A percentile compares a stretch with the other conserved stretches of the same genome.
These are phyloP conservation scores for Entomyzon cyanotis DNA, from an alignment of 2,113 vertebrate species.

Conservation along the genomic window DNA sequence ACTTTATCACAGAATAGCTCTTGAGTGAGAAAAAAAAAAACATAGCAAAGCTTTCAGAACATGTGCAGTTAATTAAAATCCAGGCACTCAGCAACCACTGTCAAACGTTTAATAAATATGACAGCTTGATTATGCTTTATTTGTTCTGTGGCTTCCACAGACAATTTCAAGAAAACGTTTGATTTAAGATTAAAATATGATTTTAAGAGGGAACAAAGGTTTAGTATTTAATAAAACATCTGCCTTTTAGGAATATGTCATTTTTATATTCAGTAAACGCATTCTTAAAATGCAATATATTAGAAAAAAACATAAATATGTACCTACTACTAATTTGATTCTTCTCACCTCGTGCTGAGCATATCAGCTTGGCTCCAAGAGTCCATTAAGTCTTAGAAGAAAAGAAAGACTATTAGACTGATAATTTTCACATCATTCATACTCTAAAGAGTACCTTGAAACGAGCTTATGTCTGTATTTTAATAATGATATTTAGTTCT, in stretches of 20 bases:
- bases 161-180: neutral
- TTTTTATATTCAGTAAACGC: neutral
- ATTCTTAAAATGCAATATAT: neutral
- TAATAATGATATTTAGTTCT: neutral
- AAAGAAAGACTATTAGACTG: neutral
- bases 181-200: neutral
- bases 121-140: conserved; percentile 44
- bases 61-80: conserved; percentile 46
- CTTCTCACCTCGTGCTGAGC: neutral
- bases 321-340: neutral
- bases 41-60: neutral
- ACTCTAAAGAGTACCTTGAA: neutral
- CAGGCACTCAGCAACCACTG: neutral
- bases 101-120: conserved; percentile 55
- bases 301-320: neutral
- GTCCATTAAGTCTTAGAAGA: neutral
- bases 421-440: neutral
- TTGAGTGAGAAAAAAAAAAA: conserved; percentile 7
- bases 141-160: conserved; percentile 9
- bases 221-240: neutral
- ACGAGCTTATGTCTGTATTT: neutral
- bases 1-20: conserved; percentile 20
- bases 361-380: neutral
- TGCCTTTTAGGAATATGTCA: neutral
- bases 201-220: neutral